These are phyloP conservation scores for Salmo trutta DNA, from an alignment of 2,797 vertebrate species.

Conservation along the genomic window DNA sequence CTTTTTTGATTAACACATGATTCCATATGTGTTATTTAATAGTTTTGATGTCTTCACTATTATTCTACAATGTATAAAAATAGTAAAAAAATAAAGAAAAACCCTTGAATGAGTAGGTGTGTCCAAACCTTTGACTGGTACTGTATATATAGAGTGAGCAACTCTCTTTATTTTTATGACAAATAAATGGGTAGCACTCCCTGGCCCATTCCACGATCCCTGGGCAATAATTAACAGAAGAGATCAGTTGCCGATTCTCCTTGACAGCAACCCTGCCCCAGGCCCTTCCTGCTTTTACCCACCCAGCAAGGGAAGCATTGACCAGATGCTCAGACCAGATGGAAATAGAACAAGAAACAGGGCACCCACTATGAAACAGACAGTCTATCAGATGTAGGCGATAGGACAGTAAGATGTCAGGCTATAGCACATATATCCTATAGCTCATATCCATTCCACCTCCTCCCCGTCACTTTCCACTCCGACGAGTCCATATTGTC, in stretches of 20 bases:
- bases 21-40: too few relatives aligned
- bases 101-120: too few relatives aligned
- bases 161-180: not conserved
- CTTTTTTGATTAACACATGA: too few relatives aligned
- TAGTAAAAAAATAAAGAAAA: too few relatives aligned
- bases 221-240: conserved; percentile 72
- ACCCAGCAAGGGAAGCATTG: conserved; percentile 66
- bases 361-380: conserved; percentile 26
- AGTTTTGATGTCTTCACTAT: too few relatives aligned
- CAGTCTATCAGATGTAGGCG: conserved; percentile 54
- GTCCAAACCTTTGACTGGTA: too few relatives aligned
- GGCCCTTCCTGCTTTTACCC: conserved; percentile 74
- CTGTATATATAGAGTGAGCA: too few relatives aligned
- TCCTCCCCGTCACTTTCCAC: conserved; percentile 29
- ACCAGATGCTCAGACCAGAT: conserved; percentile 55
- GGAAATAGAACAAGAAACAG: conserved; percentile 56
- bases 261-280: conserved; percentile 65
- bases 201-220: conserved; percentile 20
- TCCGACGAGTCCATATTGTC: not conserved
- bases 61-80: too few relatives aligned
- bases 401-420: conserved; percentile 14
- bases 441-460: conserved; percentile 1
- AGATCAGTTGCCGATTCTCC: conserved; percentile 71
- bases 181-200: not conserved
- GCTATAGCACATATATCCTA: not conserved